Conservation (phyloP, 2,113 vertebrate species). For the Cebidichthys violaceus region DNA sequence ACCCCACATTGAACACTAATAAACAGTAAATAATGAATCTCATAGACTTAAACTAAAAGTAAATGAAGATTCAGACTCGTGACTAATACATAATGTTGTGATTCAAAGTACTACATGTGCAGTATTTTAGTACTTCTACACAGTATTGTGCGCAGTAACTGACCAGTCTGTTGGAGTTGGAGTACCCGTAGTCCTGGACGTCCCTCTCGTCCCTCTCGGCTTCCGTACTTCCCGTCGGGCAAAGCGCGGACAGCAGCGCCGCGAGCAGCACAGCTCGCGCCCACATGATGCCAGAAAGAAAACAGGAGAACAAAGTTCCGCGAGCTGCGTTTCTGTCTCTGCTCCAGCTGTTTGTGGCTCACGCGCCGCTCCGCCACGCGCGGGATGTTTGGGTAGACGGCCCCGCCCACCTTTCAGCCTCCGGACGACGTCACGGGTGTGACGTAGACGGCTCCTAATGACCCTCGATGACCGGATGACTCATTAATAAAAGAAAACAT, state of each 20-base stretch:
- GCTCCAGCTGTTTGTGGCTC: slow-evolving; percentile 6
- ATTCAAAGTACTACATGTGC: too few relatives aligned
- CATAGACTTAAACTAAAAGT: too few relatives aligned
- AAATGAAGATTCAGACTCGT: too few relatives aligned
- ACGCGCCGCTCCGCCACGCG: slow-evolving; percentile 19
- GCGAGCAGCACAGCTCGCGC: slow-evolving; percentile 73
- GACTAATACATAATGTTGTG: too few relatives aligned
- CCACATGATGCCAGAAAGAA: slow-evolving; percentile 59
- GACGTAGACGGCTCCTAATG: slow-evolving; percentile 15
- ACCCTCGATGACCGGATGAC: too few relatives aligned
- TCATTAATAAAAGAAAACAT: not conserved
- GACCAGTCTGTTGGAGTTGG: slow-evolving; percentile 81
- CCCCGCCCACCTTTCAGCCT: slow-evolving; percentile 22
- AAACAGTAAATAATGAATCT: too few relatives aligned
- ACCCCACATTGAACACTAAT: too few relatives aligned
- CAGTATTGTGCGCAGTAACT: too few relatives aligned
- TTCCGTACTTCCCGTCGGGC: slow-evolving; percentile 66
- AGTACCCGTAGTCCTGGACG: slow-evolving; percentile 75
- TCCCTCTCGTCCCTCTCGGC: slow-evolving; percentile 79
- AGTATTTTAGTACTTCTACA: not conserved
- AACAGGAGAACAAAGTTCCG: not conserved
- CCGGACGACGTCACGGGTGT: slow-evolving; percentile 15
- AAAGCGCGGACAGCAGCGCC: slow-evolving; percentile 75
- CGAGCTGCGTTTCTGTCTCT: not conserved
- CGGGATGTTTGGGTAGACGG: not conserved